A percentile compares a stretch with the other conserved stretches of the same genome.
phyloP scores from a whole-genome alignment of 2,888 invertebrate genomes.

The Brachypalpus laphriformis region DNA sequence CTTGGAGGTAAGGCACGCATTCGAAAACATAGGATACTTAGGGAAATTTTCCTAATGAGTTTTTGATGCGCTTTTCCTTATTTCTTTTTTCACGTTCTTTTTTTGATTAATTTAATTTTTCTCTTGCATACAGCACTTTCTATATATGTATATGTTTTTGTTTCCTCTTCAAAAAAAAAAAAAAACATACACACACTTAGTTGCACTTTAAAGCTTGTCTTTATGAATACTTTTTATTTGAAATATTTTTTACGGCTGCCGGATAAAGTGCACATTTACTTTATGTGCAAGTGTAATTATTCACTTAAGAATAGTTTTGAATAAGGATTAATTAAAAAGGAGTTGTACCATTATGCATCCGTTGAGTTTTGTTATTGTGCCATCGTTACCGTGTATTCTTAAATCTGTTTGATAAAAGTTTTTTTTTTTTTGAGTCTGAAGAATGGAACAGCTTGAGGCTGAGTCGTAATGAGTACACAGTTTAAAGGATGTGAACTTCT shows the following conservation, averaged over 20 bases:
- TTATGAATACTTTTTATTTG: conserved; percentile 12
- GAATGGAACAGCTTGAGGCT: background rate
- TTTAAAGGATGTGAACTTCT: background rate
- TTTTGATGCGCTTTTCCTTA: conserved; percentile 67
- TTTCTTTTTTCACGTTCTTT: conserved; percentile 11
- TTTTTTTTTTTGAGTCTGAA: background rate
- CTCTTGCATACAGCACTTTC: conserved; percentile 36
- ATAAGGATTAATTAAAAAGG: conserved; percentile 1
- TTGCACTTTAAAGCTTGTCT: conserved; percentile 48
- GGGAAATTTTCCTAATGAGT: conserved; percentile 68
- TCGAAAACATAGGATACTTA: conserved; percentile 65
- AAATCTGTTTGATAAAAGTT: background rate
- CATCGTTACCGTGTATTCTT: conserved; percentile 11
- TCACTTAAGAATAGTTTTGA: background rate
- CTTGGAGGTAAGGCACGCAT: conserved; percentile 73
- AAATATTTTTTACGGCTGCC: background rate
- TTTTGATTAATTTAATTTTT: background rate
- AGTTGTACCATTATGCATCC: conserved; percentile 1
- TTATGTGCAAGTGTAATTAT: conserved; percentile 10
- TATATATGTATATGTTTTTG: background rate
- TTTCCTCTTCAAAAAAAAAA: conserved; percentile 25
- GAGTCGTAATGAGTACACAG: background rate
- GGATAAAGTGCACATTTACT: background rate
- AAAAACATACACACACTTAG: conserved; percentile 17
- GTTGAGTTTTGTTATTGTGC: background rate